phyloP scores from a whole-genome alignment of 2,888 invertebrate species.

The Taphrorychus bicolor region DNA sequence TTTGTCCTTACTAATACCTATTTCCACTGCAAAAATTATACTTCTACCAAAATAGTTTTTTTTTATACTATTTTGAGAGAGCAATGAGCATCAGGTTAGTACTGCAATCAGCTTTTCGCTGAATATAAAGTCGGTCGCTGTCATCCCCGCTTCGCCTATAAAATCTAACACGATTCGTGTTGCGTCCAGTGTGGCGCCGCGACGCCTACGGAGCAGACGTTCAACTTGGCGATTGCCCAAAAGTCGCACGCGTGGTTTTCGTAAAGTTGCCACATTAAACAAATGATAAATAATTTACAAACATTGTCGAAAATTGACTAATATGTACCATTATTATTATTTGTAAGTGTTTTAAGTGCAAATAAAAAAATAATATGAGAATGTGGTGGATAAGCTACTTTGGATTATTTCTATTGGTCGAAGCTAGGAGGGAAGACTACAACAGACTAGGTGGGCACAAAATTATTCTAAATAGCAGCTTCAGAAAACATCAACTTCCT shows the following conservation, averaged over 20 bases:
- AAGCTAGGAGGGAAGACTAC: slow-evolving; percentile 28
- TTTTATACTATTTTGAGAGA: neutral
- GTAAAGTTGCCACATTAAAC: neutral
- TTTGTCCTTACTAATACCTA: no score
- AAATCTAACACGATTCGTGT: slow-evolving; percentile 32
- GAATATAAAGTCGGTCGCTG: slow-evolving; percentile 2
- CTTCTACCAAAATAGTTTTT: neutral
- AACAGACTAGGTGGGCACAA: slow-evolving; percentile 30
- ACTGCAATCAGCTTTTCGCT: neutral
- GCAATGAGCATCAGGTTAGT: neutral
- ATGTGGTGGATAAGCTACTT: slow-evolving; percentile 29
- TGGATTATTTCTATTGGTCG: slow-evolving; percentile 22
- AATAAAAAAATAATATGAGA: no score
- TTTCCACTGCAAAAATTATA: no score
- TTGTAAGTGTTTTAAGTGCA: no score
- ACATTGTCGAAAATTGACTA: no score
- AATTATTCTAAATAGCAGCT: no score
- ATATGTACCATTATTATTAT: no score
- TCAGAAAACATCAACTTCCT: neutral
- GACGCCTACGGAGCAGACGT: slow-evolving; percentile 11
- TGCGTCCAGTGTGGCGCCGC: slow-evolving; percentile 29
- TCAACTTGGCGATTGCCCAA: neutral
- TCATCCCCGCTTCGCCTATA: slow-evolving; percentile 14
- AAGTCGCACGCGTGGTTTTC: no score
- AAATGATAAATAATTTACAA: no score